A percentile compares a stretch with the other conserved stretches of the same genome.
Conservation (phyloP, 2,113 vertebrate species). For the Melanotaenia duboulayi region DNA sequence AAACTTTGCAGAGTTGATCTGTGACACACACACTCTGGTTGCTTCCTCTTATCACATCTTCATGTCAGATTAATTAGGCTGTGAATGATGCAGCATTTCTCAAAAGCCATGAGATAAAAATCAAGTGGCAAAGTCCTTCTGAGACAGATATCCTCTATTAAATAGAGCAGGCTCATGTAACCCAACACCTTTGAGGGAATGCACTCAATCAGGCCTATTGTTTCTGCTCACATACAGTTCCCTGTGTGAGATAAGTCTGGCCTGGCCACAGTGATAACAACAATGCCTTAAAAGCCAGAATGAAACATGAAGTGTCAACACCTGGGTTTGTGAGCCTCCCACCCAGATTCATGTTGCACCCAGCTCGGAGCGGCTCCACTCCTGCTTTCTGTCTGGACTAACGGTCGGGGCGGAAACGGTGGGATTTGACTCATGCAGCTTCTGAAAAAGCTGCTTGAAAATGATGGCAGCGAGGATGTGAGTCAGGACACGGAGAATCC, state of each 20-base stretch:
- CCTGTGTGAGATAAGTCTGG: slow-evolving; percentile 81
- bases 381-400: too few species aligned
- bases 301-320: slow-evolving; percentile 77
- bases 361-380: slow-evolving; percentile 10
- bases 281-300: slow-evolving; percentile 77
- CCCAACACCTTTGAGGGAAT: slow-evolving; percentile 82
- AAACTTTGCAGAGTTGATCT: not conserved
- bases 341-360: slow-evolving; percentile 56
- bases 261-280: slow-evolving; percentile 80
- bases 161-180: slow-evolving; percentile 75
- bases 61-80: slow-evolving; percentile 54
- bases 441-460: slow-evolving; percentile 74
- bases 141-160: slow-evolving; percentile 81
- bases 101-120: slow-evolving; percentile 68
- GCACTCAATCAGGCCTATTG: slow-evolving; percentile 86
- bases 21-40: slow-evolving; percentile 2
- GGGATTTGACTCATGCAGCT: slow-evolving; percentile 57
- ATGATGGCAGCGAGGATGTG: slow-evolving; percentile 73
- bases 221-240: slow-evolving; percentile 86
- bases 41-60: slow-evolving; percentile 60
- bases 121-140: slow-evolving; percentile 30
- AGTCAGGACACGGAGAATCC: slow-evolving; percentile 71
- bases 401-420: not conserved
- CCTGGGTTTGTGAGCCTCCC: slow-evolving; percentile 58
- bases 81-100: slow-evolving; percentile 65